A percentile compares a stretch with the other conserved stretches of the same genome.
Conservation (phyloP, 2,797 vertebrate species). For the Malurus splendens region DNA sequence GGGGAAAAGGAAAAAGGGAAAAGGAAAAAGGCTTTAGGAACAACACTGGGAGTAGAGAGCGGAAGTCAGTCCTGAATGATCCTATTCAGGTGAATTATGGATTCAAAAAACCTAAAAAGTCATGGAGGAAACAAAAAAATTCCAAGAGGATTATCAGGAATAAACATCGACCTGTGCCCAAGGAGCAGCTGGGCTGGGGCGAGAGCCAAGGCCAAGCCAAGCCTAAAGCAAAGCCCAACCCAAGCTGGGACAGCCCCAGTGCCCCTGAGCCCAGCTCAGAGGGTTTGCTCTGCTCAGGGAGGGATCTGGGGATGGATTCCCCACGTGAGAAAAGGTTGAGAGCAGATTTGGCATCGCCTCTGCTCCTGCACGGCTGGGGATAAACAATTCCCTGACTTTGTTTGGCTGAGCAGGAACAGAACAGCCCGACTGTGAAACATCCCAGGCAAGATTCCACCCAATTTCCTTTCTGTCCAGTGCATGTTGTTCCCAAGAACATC, state of each 20-base stretch:
- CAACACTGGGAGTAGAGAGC: fast-evolving
- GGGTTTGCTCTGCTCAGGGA: background rate
- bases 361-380: background rate
- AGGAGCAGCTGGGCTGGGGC: background rate
- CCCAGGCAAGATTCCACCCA: background rate
- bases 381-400: background rate
- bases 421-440: background rate
- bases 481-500: background rate
- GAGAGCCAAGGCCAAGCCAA: background rate
- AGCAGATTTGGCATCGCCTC: background rate
- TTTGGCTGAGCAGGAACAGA: conserved; percentile 18
- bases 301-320: background rate
- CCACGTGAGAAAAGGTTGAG: background rate
- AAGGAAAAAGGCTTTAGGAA: background rate
- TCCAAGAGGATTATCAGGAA: background rate
- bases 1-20: fast-evolving
- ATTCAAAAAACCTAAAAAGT: background rate
- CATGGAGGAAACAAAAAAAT: background rate
- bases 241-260: background rate
- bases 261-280: background rate
- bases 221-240: background rate
- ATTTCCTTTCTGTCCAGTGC: background rate
- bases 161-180: fast-evolving
- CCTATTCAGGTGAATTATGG: background rate
- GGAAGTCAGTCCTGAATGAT: background rate